Evolutionary conservation across 1,140 invertebrate genomes (phyloP).

Genomic region (Brevipalpus yothersi): DNA sequence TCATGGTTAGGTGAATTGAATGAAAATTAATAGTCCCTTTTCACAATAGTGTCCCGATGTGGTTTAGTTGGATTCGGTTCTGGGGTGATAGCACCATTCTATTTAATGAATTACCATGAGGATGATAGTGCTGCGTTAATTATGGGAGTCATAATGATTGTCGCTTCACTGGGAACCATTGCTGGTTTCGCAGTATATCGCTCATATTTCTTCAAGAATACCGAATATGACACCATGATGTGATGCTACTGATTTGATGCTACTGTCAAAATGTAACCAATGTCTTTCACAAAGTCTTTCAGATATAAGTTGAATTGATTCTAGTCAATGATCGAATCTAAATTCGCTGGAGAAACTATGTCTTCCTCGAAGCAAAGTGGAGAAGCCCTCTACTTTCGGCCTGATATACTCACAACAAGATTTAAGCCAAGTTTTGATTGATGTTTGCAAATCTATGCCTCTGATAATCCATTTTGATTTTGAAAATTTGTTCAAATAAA

Average conservation of each 20-base stretch:
- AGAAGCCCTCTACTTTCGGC: no score
- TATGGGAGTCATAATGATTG: constrained; percentile 56
- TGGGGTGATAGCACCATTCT: constrained; percentile 12
- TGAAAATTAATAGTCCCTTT: no score
- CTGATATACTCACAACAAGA: no score
- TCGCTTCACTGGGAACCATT: constrained; percentile 47
- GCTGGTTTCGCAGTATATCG: constrained; percentile 60
- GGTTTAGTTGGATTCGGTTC: constrained; percentile 14
- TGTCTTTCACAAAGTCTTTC: neutral
- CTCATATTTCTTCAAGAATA: constrained; percentile 65
- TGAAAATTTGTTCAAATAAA: no score
- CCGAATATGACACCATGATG: constrained; percentile 77
- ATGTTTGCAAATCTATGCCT: no score
- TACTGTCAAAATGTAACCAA: neutral
- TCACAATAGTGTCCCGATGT: constrained; percentile 14
- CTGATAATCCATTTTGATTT: no score
- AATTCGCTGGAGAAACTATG: no score
- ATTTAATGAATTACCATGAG: constrained; percentile 9
- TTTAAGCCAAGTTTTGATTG: no score
- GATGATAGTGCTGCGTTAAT: constrained; percentile 63
- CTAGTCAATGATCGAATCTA: no score
- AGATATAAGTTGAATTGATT: no score
- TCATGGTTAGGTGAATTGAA: neutral
- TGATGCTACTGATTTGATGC: constrained; percentile 24
- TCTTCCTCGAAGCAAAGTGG: no score